Evolutionary conservation across 2,113 vertebrate genomes (phyloP).

Genomic region (Barnardius zonarius): DNA sequence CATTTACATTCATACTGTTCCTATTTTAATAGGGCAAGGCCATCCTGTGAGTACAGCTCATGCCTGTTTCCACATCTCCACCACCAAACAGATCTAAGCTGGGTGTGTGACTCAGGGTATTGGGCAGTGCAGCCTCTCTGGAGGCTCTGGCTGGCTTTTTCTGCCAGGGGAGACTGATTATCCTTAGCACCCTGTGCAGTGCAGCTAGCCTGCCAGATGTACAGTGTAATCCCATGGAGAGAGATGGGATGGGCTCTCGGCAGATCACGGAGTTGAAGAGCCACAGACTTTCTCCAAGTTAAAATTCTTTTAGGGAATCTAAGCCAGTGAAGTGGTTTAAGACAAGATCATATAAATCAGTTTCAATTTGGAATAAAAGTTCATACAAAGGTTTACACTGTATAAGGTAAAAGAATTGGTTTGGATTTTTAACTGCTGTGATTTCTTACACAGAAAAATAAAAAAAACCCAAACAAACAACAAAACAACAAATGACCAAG

Average conservation of each 20-base stretch:
- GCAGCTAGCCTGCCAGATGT: neutral
- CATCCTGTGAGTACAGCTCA: neutral
- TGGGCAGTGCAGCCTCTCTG: fast-evolving
- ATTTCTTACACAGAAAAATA: neutral
- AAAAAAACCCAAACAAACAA: neutral
- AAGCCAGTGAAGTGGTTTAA: neutral
- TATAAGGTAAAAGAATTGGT: neutral
- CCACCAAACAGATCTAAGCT: neutral
- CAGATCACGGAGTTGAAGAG: neutral
- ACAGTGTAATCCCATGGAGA: fast-evolving
- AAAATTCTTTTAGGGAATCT: neutral
- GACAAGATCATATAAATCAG: neutral
- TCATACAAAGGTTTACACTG: neutral
- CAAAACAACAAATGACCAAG: neutral
- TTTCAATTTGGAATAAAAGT: neutral
- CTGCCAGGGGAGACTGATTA: neutral
- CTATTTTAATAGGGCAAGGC: neutral
- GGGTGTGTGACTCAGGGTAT: neutral
- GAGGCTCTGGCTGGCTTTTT: neutral
- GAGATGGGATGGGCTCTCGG: too few species aligned
- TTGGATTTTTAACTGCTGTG: neutral
- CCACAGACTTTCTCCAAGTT: neutral
- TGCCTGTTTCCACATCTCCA: neutral
- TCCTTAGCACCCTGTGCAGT: neutral
- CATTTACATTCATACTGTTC: neutral